These are phyloP conservation scores for Nestor notabilis DNA, from an alignment of 2,113 vertebrate species.

Conservation along the genomic window DNA sequence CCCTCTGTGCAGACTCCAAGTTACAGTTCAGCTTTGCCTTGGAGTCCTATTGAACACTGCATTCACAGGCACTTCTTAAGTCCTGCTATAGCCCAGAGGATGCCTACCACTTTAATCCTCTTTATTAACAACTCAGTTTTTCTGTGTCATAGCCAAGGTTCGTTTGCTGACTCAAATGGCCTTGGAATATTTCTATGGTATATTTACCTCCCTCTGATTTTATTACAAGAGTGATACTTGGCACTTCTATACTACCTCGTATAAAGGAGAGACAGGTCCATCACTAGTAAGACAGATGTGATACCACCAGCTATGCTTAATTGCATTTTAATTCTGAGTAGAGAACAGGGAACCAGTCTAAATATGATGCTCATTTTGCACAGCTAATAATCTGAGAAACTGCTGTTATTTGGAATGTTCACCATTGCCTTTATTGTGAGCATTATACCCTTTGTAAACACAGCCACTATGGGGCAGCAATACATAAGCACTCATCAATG, in stretches of 20 bases:
- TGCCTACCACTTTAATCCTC: conserved; percentile 35
- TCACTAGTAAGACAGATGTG: background rate
- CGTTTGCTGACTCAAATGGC: background rate
- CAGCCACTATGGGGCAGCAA: background rate
- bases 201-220: background rate
- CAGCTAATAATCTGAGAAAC: background rate
- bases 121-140: background rate
- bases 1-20: conserved; percentile 25
- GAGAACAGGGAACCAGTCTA: background rate
- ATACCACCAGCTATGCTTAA: background rate
- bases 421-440: background rate
- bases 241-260: background rate
- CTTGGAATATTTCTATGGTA: background rate
- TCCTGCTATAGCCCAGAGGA: conserved; percentile 35
- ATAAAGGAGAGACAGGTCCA: background rate
- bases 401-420: background rate
- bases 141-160: background rate
- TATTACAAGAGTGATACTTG: background rate
- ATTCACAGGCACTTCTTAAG: conserved; percentile 3
- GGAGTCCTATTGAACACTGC: background rate
- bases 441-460: background rate
- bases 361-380: background rate
- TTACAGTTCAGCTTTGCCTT: background rate
- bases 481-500: background rate
- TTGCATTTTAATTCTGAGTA: background rate